Evolutionary conservation across 1,140 invertebrate genomes (phyloP).

Genomic region (Sinonovacula constricta): DNA sequence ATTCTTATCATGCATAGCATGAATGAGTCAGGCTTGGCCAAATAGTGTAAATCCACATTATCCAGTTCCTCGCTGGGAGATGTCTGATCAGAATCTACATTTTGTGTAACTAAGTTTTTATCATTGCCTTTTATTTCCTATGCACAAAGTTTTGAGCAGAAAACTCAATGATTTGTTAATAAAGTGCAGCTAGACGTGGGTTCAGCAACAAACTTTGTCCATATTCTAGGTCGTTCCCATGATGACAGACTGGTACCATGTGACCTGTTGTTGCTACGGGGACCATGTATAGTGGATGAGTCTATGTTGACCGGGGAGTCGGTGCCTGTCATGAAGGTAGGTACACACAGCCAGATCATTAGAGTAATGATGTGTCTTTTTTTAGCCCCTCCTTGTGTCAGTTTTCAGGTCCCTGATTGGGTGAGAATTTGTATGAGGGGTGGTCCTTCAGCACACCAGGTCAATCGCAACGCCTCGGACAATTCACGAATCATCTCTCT

Average conservation of each 20-base stretch:
- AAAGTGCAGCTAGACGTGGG: neutral
- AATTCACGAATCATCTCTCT: no score
- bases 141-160: no score
- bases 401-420: no score
- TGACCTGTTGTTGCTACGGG: conserved; percentile 95
- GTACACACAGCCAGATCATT: neutral
- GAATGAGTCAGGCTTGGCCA: no score
- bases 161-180: neutral
- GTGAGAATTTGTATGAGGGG: no score
- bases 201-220: neutral
- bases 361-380: no score
- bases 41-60: neutral
- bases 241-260: conserved; percentile 97
- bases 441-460: no score
- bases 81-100: neutral
- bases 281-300: conserved; percentile 98
- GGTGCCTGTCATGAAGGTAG: conserved; percentile 98
- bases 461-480: no score
- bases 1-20: no score
- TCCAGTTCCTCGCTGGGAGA: neutral
- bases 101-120: neutral
- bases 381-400: no score
- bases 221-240: conserved; percentile 83
- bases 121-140: neutral
- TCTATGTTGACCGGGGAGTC: conserved; percentile 97